Evolutionary conservation across 2,888 invertebrate genomes (phyloP).

Genomic region (Drosophila subquinaria): DNA sequence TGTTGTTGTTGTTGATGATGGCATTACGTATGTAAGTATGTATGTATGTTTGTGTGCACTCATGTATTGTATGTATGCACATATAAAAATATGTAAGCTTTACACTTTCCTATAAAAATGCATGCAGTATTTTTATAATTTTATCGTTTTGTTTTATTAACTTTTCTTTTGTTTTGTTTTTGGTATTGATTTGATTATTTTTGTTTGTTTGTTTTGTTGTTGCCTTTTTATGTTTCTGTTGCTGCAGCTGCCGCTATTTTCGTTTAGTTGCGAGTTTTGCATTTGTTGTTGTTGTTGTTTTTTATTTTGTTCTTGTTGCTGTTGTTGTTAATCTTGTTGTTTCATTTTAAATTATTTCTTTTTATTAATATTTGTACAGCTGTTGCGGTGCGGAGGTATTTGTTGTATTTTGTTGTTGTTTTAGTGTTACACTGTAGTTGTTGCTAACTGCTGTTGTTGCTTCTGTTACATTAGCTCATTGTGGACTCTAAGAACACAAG

Average conservation of each 20-base stretch:
- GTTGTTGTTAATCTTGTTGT: conserved; percentile 34
- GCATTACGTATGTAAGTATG: conserved; percentile 7
- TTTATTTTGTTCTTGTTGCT: conserved; percentile 7
- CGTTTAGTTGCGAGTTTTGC: conserved; percentile 32
- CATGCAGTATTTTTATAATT: conserved; percentile 26
- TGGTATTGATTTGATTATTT: conserved; percentile 54
- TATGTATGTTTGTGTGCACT: conserved; percentile 3
- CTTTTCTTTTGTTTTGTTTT: conserved; percentile 29
- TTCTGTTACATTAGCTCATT: conserved; percentile 40
- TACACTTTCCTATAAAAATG: conserved; percentile 31
- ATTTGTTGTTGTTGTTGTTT: conserved; percentile 29
- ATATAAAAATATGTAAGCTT: conserved; percentile 23
- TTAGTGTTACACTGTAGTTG: conserved; percentile 38
- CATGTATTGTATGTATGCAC: conserved; percentile 5
- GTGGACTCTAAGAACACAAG: conserved; percentile 29
- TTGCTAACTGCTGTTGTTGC: conserved; percentile 32
- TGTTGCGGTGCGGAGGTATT: conserved; percentile 64
- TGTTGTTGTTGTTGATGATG: conserved; percentile 32
- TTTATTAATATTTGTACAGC: conserved; percentile 73
- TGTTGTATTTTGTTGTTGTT: conserved; percentile 56
- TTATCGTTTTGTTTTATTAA: neutral
- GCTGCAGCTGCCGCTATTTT: conserved; percentile 58
- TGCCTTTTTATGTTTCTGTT: conserved; percentile 32
- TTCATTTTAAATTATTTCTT: conserved; percentile 26
- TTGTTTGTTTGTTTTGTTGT: conserved; percentile 28